phyloP scores from a whole-genome alignment of 1,140 invertebrate species.

The Drosophila virilis region DNA sequence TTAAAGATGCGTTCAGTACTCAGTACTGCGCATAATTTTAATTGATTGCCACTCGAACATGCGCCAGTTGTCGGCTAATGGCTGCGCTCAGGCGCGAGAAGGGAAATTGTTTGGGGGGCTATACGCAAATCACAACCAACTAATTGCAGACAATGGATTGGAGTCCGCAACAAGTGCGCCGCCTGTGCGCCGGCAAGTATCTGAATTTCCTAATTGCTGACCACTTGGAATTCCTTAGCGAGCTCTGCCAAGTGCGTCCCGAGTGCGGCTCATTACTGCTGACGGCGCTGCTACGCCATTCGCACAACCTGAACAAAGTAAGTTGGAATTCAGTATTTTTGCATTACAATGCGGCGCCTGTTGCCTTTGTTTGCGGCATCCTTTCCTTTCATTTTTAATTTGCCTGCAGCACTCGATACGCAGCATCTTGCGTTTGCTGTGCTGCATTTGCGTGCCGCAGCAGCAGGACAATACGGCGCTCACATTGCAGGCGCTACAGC shows the following conservation, averaged over 20 bases:
- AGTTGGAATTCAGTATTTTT: slow-evolving; percentile 54
- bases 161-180: slow-evolving; percentile 80
- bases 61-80: slow-evolving; percentile 72
- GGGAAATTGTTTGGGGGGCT: background rate
- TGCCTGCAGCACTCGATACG: slow-evolving; percentile 64
- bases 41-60: slow-evolving; percentile 77
- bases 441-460: slow-evolving; percentile 44
- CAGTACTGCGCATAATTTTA: slow-evolving; percentile 66
- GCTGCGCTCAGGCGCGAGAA: background rate
- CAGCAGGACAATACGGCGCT: background rate
- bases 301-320: slow-evolving; percentile 58
- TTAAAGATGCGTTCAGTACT: slow-evolving; percentile 46
- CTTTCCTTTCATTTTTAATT: slow-evolving; percentile 2
- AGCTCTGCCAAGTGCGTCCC: slow-evolving; percentile 74
- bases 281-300: slow-evolving; percentile 56
- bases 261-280: slow-evolving; percentile 78
- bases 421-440: slow-evolving; percentile 61
- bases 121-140: slow-evolving; percentile 44
- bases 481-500: slow-evolving; percentile 53
- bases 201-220: slow-evolving; percentile 84
- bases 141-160: slow-evolving; percentile 73
- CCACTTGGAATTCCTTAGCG: slow-evolving; percentile 80
- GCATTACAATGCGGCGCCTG: slow-evolving; percentile 57
- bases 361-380: slow-evolving; percentile 20
- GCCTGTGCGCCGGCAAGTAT: slow-evolving; percentile 68